Evolutionary conservation across 53 echinoderm and acorn worm species (phyloP).

Genomic region (Paelopatides confundens): DNA sequence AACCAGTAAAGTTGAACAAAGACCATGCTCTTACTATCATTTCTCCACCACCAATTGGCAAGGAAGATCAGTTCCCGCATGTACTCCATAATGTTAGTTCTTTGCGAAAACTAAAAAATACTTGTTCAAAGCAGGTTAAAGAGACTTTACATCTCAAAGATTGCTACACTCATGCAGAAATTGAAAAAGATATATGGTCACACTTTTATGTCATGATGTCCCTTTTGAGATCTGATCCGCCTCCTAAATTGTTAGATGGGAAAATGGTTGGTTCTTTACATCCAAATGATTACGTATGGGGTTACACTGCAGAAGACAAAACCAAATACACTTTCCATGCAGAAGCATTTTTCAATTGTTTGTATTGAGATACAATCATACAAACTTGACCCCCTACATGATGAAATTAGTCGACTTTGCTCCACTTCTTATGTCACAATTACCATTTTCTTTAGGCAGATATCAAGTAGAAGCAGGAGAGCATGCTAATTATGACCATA

Average conservation of each 20-base stretch:
- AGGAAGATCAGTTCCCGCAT: too few relatives aligned
- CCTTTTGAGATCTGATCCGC: neutral
- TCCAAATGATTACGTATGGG: conserved; percentile 51
- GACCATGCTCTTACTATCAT: neutral
- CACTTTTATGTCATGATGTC: neutral
- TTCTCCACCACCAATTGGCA: too few relatives aligned
- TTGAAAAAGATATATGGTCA: neutral
- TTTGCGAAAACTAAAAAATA: neutral
- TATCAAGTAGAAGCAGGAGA: conserved; percentile 44
- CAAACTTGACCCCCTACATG: conserved; percentile 59
- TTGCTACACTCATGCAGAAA: neutral
- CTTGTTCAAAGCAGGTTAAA: too few relatives aligned
- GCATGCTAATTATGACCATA: conserved; percentile 47
- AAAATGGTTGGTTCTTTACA: neutral
- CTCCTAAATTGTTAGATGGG: neutral
- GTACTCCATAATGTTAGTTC: neutral
- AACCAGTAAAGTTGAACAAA: neutral
- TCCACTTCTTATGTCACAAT: too few relatives aligned
- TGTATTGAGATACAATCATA: conserved; percentile 35
- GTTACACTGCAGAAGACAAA: conserved; percentile 5
- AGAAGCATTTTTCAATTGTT: conserved; percentile 60
- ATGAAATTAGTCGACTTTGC: conserved; percentile 73
- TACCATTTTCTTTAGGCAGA: neutral
- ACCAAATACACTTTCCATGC: conserved; percentile 17
- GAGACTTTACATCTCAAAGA: too few relatives aligned